Base-by-base conservation (phyloP, 2,113 vertebrate genomes). In the Bucco capensis region DNA sequence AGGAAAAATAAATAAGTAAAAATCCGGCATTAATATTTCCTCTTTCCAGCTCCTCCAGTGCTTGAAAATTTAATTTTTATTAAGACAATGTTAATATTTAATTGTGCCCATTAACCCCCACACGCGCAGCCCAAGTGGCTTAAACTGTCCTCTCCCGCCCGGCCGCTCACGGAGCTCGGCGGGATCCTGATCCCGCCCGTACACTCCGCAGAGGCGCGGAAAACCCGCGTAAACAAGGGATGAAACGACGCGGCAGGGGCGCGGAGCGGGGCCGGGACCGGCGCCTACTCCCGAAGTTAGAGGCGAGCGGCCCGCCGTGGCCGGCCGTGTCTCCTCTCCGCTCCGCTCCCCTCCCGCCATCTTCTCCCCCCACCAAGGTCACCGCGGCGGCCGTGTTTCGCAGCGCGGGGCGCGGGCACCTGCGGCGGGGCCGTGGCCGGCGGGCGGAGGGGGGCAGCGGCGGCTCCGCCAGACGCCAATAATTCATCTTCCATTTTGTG, bases 401-500 rank as follows among this genome's bases (percentile, higher is more conserved):
- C 65, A 35, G 65, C 53, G 35, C 64, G 64, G 64, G 44, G 56
- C 46, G 53, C 62, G 83, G 72, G 83, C 83, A 69, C 72, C 83
- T 58, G 72, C 83, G 64, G 72, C 37, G 83, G 72, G 82, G 72
- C 51, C 85, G 84, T 88, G 74, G 73, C 76, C 62, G 82, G 51
- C 50, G 33, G 81, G 58, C 23, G 69, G 79, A 51, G 79, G 47
- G 66, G 80, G 67, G n/a, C 40, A 73, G 69, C 69, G 69, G 81
- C 81, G 33, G 50, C 57, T 80, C 77, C 77, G 64, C 77, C 64
- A 86, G 90, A 89, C 96, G 85, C 94, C 95, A 96, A 95, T 97
- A 97, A 97, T 97, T 98, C 97, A 98, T 97, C 98, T 97, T 98
- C 98, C 97, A 98, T 98, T 97, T 98, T 98, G 97, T 98, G 96